Evolutionary conservation across 1,140 invertebrate genomes (phyloP).

Genomic region (Ridgeia piscesae): DNA sequence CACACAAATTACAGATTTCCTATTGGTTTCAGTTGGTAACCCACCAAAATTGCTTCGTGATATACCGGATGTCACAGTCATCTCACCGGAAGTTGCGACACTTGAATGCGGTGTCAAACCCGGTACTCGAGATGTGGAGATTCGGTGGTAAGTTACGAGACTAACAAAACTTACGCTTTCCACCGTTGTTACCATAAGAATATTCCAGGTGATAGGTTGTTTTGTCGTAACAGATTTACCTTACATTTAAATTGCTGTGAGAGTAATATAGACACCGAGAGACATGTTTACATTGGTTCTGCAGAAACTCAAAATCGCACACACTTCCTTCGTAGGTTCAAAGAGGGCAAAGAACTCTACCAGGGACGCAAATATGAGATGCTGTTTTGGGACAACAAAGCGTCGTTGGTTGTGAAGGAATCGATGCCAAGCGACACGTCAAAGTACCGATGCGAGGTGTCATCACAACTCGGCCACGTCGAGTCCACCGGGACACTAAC

Average conservation of each 20-base stretch:
- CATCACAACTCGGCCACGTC: slow-evolving; percentile 49
- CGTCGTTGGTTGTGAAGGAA: slow-evolving; percentile 51
- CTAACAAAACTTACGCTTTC: neutral
- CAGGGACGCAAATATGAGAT: slow-evolving; percentile 54
- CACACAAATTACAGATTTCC: neutral
- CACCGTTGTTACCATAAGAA: neutral
- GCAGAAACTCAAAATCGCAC: neutral
- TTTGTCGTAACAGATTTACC: neutral
- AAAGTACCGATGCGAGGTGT: slow-evolving; percentile 48
- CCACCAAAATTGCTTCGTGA: slow-evolving; percentile 22
- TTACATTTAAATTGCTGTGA: neutral
- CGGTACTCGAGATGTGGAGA: slow-evolving; percentile 23
- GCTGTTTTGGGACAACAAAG: slow-evolving; percentile 53
- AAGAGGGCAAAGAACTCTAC: slow-evolving; percentile 40
- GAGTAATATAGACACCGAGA: neutral
- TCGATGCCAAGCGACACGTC: slow-evolving; percentile 53
- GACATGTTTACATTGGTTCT: neutral
- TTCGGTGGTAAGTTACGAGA: slow-evolving; percentile 22
- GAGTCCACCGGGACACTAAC: slow-evolving; percentile 50
- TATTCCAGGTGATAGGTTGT: neutral
- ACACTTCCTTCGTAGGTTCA: slow-evolving; percentile 19
- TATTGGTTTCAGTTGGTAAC: slow-evolving; percentile 25
- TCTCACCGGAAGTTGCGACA: slow-evolving; percentile 28
- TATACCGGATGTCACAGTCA: slow-evolving; percentile 24
- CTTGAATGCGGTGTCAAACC: slow-evolving; percentile 28